Base-by-base conservation (phyloP, 2,888 invertebrate species). In the Ormyrus pomaceus region DNA sequence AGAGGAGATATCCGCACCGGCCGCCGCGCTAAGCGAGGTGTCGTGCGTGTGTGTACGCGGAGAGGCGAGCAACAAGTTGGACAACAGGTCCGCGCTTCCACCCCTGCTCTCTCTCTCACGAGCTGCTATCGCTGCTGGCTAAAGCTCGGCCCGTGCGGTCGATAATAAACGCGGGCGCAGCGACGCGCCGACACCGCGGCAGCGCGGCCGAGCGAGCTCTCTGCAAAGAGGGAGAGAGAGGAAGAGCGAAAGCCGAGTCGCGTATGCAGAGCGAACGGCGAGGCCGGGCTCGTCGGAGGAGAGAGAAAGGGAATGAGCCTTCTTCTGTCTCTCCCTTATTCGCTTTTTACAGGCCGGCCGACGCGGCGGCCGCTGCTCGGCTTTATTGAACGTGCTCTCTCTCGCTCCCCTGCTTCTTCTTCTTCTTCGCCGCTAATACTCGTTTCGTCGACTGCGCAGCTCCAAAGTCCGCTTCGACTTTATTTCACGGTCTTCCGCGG, bases 11-110 rank as follows among this genome's bases (percentile, higher is more conserved):
- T 65, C 50, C 4, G 50, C 50, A 10, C 50, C 50, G 5, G 64
- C 48, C 48, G 2, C 64, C 48, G 64, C 6, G 5, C 11, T 62
- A 11, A 11, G 62, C 11, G 19, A 2, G 64, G n/a, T 11, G 51
- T 19, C 8, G 13, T 45, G 55, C 55, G 53, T 55, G 66, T 66
- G 11, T 0, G 53, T 9, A 10, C 48, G 50, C 1, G 34, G 2
- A 45, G 62, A 62, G 46, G 19, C 51, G 87, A 89, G 90, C 90
- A 90, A 90, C 90, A 90, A 90, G 90, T 90, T 89, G 89, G 89
- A 90, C 90, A 89, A 90, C 89, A 89, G 90, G 89, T 90, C 89
- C 88, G 87, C 86, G 70, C 34, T 34, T 34, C 2, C 70, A 56
- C 34, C 34, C 34, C 34, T 34, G 34, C 34, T 34, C 2, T 2